Percentiles rank a stretch among this genome's conserved stretches.
phyloP scores from a whole-genome alignment of 2,888 invertebrate genomes.

The Mycogona germanica region DNA sequence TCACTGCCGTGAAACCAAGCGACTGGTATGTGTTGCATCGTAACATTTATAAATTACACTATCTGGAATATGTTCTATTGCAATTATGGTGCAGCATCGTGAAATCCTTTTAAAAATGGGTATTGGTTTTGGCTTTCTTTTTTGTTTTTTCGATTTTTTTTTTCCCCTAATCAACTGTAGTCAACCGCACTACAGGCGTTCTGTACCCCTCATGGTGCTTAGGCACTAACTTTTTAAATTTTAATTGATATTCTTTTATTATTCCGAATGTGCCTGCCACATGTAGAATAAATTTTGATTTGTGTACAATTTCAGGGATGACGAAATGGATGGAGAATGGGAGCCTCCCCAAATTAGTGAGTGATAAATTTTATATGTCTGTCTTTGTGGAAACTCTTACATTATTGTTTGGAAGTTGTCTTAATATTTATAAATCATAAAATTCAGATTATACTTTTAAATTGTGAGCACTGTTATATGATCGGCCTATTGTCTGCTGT shows the following conservation, averaged over 20 bases:
- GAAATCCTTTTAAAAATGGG: not conserved
- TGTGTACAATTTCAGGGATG: constrained; percentile 49
- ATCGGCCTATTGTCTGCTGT: not conserved
- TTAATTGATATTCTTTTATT: too few species aligned
- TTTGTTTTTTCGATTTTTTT: not conserved
- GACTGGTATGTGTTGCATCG: constrained; percentile 66
- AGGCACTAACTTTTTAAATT: too few species aligned
- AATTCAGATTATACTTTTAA: not conserved
- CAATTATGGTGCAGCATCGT: too few species aligned
- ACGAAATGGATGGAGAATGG: constrained; percentile 98
- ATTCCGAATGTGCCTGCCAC: too few species aligned
- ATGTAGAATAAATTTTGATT: constrained; percentile 14
- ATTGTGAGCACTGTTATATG: not conserved
- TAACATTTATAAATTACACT: constrained; percentile 9
- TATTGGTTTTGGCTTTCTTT: not conserved
- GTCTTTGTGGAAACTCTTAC: too few species aligned
- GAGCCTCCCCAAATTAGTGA: constrained; percentile 70
- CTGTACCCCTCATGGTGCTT: too few species aligned
- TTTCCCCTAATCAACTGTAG: not conserved
- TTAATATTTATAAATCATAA: too few species aligned
- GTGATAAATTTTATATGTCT: constrained; percentile 22
- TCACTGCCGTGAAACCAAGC: constrained; percentile 68
- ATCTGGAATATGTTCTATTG: too few species aligned
- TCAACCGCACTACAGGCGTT: too few species aligned
- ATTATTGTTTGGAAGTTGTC: too few species aligned